Conservation (phyloP, 1,140 invertebrate species). For the Dinoponera quadriceps region DNA sequence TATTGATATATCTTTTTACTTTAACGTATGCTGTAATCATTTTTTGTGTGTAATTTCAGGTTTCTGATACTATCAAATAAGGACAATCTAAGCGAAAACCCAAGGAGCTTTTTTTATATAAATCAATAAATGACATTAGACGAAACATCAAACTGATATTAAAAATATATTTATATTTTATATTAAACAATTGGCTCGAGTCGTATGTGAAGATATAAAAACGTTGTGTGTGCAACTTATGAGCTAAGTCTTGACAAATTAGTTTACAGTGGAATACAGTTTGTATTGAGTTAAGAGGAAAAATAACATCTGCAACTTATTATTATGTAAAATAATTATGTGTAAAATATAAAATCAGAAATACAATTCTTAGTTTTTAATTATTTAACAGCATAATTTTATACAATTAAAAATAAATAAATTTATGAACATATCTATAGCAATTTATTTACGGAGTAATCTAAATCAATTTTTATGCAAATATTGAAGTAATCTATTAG, state of each 20-base stretch:
- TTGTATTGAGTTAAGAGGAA: not conserved
- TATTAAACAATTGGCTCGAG: constrained; percentile 3
- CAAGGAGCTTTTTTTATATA: too few species aligned
- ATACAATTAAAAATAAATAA: not conserved
- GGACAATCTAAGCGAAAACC: too few species aligned
- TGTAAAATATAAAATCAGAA: constrained; percentile 13
- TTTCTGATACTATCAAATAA: too few species aligned
- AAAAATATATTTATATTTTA: not conserved
- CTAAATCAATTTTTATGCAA: constrained; percentile 5
- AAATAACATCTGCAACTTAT: not conserved
- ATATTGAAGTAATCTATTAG: too few species aligned
- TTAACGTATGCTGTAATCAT: too few species aligned
- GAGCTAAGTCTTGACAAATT: not conserved
- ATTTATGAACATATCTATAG: not conserved
- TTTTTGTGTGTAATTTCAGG: too few species aligned
- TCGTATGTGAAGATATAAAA: not conserved
- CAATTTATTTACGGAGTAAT: not conserved
- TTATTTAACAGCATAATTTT: not conserved
- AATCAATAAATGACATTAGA: too few species aligned
- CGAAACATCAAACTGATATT: not conserved
- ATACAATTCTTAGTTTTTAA: not conserved
- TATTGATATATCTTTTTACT: too few species aligned
- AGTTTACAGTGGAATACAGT: not conserved
- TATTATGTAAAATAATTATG: constrained; percentile 7
- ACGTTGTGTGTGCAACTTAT: not conserved